phyloP scores from a whole-genome alignment of 1,140 invertebrate species.

The Procambarus virginalis region DNA sequence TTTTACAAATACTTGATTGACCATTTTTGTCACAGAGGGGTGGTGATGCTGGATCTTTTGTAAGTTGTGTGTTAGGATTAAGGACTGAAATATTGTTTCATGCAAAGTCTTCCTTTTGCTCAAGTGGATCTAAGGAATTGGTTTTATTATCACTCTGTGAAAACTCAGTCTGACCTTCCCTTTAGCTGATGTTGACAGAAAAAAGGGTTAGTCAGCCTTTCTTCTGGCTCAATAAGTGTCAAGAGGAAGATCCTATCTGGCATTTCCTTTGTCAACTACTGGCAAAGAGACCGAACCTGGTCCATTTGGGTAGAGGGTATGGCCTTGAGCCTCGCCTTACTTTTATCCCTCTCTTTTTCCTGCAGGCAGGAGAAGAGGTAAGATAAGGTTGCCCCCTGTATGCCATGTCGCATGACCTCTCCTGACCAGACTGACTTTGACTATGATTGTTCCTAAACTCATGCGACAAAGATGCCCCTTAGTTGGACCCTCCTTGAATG shows the following conservation, averaged over 20 bases:
- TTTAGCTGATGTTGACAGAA: not conserved
- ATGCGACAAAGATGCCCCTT: conserved; percentile 21
- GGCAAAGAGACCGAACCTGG: conserved; percentile 4
- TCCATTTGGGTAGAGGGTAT: conserved; percentile 33
- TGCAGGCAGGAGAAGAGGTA: conserved; percentile 60
- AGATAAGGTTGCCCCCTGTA: conserved; percentile 27
- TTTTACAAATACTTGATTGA: not conserved
- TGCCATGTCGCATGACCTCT: conserved; percentile 53
- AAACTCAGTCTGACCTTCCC: not conserved
- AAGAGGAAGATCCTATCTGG: not conserved
- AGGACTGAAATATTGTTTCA: not conserved
- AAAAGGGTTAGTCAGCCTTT: not conserved
- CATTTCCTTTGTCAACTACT: not conserved
- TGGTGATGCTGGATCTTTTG: not conserved
- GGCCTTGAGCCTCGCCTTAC: conserved; percentile 15
- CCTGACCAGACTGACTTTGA: conserved; percentile 47
- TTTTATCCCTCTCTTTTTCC: conserved; percentile 39
- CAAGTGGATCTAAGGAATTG: conserved; percentile 10
- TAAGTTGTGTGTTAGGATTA: not conserved
- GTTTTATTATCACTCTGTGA: not conserved
- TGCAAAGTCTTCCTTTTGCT: not conserved
- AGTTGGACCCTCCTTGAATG: conserved; percentile 30
- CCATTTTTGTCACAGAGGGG: not conserved
- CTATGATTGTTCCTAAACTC: conserved; percentile 29
- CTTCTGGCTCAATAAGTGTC: not conserved